Percentiles rank a stretch among this genome's conserved stretches.
Conservation (phyloP, 2,113 vertebrate genomes). For the Shinisaurus crocodilurus region DNA sequence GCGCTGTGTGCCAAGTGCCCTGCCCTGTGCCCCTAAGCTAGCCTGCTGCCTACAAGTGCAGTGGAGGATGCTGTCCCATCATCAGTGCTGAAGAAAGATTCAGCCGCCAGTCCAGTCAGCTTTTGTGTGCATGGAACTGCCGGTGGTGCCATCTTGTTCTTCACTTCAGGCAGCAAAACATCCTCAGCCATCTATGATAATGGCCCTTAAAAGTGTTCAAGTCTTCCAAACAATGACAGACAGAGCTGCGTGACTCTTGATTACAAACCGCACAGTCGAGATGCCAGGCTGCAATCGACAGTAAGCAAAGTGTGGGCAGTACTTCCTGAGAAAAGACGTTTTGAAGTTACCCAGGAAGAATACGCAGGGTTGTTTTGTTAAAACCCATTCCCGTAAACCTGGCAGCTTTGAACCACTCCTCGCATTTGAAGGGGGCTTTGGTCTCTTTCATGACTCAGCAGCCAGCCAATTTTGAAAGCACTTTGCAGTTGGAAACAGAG, state of each 20-base stretch:
- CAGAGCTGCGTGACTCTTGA: no score
- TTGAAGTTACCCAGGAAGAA: background rate
- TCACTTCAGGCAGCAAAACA: no score
- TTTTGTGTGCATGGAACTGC: no score
- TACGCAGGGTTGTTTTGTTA: background rate
- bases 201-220: background rate
- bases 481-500: slow-evolving; percentile 24
- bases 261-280: background rate
- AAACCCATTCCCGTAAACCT: background rate
- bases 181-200: no score
- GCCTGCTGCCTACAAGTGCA: no score
- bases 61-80: no score
- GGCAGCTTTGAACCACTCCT: background rate
- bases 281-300: background rate
- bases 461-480: background rate
- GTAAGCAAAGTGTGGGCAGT: background rate
- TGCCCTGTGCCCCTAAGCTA: no score
- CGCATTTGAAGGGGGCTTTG: background rate
- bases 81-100: no score
- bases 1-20: no score
- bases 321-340: background rate
- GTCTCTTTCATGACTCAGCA: slow-evolving; percentile 2
- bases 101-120: no score
- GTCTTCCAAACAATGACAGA: background rate
- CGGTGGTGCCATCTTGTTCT: no score